A percentile compares a stretch with the other conserved stretches of the same genome.
phyloP scores from a whole-genome alignment of 2,113 vertebrate species.

The Xenopus tropicalis region UCB_Xtro_10.0 CM004447.2:128039501-128040000 shows the following conservation, averaged over 20 bases:
- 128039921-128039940: too few species aligned
- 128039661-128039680: constrained; percentile 41
- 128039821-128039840: constrained; percentile 33
- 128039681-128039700: constrained; percentile 28
- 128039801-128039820: constrained; percentile 35
- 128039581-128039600: constrained; percentile 21
- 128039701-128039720: constrained; percentile 45
- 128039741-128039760: constrained; percentile 45
- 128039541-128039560: constrained; percentile 25
- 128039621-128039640: not conserved
- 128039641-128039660: constrained; percentile 20
- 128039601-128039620: not conserved
- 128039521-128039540: constrained; percentile 21
- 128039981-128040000: too few species aligned
- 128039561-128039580: constrained; percentile 14
- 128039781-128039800: constrained; percentile 40
- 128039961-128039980: too few species aligned
- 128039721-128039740: constrained; percentile 32
- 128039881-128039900: too few species aligned
- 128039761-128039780: constrained; percentile 38
- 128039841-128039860: constrained; percentile 14
- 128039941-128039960: too few species aligned
- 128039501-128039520: constrained; percentile 6
- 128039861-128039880: too few species aligned
- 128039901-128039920: too few species aligned